phyloP scores from a whole-genome alignment of 2,888 invertebrate genomes.

The Biston stratarius region DNA sequence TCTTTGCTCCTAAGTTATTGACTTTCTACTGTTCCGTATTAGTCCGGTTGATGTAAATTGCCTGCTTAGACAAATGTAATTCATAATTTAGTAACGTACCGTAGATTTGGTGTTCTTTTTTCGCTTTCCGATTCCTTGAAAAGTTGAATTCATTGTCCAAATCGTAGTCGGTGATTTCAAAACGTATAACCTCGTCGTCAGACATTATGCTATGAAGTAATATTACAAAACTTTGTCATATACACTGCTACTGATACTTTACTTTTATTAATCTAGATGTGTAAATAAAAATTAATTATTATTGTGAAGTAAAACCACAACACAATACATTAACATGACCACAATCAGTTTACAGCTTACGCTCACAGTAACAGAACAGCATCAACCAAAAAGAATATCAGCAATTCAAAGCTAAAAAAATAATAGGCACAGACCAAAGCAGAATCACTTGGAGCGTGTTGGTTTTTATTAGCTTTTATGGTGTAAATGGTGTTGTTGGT shows the following conservation, averaged over 20 bases:
- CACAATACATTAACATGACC: background rate
- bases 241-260: background rate
- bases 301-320: background rate
- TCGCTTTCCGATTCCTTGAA: slow-evolving; percentile 89
- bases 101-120: slow-evolving; percentile 97
- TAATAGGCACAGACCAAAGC: no score
- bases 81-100: slow-evolving; percentile 85
- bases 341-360: background rate
- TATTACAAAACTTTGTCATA: background rate
- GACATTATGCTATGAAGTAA: slow-evolving; percentile 81
- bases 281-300: no score
- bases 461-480: no score
- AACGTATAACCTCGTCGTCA: slow-evolving; percentile 96
- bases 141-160: slow-evolving; percentile 97
- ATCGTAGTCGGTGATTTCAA: slow-evolving; percentile 98
- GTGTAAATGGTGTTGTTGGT: no score
- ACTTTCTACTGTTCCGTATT: no score
- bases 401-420: no score
- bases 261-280: background rate
- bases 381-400: no score
- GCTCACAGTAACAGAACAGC: no score
- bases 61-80: background rate
- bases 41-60: no score
- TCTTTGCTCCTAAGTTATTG: no score
- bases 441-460: no score